Conservation (phyloP, 2,888 invertebrate genomes). For the Petrolisthes cinctipes region DNA sequence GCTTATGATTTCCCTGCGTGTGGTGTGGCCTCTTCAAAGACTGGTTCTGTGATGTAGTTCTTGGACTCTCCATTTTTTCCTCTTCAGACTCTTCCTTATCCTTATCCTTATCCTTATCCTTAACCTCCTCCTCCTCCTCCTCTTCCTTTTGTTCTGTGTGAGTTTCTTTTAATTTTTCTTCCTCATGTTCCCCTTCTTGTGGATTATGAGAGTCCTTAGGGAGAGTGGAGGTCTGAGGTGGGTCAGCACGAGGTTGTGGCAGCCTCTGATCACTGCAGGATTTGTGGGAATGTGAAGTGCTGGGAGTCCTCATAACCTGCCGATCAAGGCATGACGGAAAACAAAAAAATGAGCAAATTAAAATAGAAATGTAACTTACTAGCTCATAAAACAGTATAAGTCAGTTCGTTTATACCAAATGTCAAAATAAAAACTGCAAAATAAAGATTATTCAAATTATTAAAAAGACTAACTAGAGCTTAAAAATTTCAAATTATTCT, state of each 20-base stretch:
- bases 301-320: neutral
- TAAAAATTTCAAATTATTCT: too few species aligned
- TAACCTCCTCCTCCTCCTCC: neutral
- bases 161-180: neutral
- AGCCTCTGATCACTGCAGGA: neutral
- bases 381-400: too few species aligned
- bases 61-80: neutral
- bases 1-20: neutral
- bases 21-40: conserved; percentile 7
- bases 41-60: neutral
- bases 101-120: neutral
- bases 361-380: neutral
- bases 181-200: neutral
- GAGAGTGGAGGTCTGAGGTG: neutral
- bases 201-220: neutral
- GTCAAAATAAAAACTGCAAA: neutral
- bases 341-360: neutral
- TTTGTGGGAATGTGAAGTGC: neutral
- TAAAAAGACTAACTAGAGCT: too few species aligned
- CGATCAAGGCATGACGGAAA: neutral
- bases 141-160: neutral
- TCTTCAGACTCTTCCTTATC: neutral
- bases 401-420: too few species aligned
- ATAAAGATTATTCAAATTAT: neutral
- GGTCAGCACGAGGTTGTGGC: neutral